Conservation (phyloP, 2,888 invertebrate genomes). For the Lysandra coridon region DNA sequence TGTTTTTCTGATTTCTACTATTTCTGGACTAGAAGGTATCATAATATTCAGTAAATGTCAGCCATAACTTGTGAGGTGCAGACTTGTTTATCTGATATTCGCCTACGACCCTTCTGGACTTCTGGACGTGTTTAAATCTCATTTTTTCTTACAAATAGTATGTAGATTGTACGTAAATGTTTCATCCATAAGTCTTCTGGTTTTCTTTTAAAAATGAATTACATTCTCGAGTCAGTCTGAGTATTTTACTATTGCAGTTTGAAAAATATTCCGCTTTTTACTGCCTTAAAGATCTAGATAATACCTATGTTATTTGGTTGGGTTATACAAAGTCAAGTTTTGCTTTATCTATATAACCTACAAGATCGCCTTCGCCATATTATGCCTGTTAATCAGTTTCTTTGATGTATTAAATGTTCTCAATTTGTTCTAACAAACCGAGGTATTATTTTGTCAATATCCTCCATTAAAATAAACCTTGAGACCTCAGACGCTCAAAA, state of each 20-base stretch:
- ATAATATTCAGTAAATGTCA: conserved; percentile 9
- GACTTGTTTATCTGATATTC: conserved; percentile 16
- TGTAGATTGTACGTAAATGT: conserved; percentile 3
- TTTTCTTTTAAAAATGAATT: neutral
- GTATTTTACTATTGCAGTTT: neutral
- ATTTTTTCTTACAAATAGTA: conserved; percentile 21
- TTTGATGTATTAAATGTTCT: neutral
- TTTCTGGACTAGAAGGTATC: neutral
- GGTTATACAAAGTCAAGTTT: neutral
- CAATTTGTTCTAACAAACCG: neutral
- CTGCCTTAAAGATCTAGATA: too few relatives aligned
- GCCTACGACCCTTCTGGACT: neutral
- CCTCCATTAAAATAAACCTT: neutral
- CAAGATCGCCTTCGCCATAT: too few relatives aligned
- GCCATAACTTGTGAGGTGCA: conserved; percentile 21
- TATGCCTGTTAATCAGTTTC: neutral
- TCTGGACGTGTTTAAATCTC: conserved; percentile 5
- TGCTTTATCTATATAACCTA: too few relatives aligned
- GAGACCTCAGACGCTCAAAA: neutral
- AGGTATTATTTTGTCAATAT: neutral
- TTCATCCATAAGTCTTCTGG: neutral
- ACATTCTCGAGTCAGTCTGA: neutral
- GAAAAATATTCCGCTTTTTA: too few relatives aligned
- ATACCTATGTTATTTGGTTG: neutral
- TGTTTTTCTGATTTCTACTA: neutral